Evolutionary conservation across 1,140 invertebrate species (phyloP), one percentile per base, ranked within the genome.

Genomic region (Drosophila burlai): DNA sequence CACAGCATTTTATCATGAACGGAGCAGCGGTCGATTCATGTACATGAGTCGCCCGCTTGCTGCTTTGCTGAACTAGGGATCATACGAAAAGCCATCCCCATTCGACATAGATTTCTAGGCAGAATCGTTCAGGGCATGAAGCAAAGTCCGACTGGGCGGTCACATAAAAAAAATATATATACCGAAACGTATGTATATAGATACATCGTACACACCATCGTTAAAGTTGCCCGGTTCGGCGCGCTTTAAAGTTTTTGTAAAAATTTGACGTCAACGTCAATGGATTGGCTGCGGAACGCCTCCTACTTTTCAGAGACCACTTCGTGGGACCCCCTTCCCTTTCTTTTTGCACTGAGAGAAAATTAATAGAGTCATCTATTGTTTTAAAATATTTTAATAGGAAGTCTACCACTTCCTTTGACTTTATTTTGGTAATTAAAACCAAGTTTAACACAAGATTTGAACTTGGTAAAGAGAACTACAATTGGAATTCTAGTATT

Each of bases 161-260:
- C 38, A 60, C 24, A 60, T 45, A 68, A 46, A 59, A 18, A 3
- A 42, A 36, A 36, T 16, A 21, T n/a, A 21, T 13, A 18, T 24
- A 26, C 9, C 34, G 13, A 45, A 21, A 8, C 16, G 8, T 24
- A 10, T 63, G 9, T 21, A 40, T 26, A 21, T 18, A 54, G 0
- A 31, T 11, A 57, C 38, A 57, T 49, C 57, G 24, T 64, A 68
- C 58, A 68, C 52, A 62, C 36, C 52, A 52, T 55, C 31, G 83
- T 31, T 76, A 58, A 78, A 85, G 76, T 68, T 65, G 46, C 4
- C 54, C 54, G 21, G 73, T 71, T 76, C 84, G 84, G 84, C 85
- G 45, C 63, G 69, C 84, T 89, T 89, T 90, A 90, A 89, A 84
- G 84, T 81, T 90, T 83, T 68, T 62, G 66, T 50, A 61, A 73